Conservation (phyloP, 2,888 invertebrate species). For the Hemicrepidius hirtus region DNA sequence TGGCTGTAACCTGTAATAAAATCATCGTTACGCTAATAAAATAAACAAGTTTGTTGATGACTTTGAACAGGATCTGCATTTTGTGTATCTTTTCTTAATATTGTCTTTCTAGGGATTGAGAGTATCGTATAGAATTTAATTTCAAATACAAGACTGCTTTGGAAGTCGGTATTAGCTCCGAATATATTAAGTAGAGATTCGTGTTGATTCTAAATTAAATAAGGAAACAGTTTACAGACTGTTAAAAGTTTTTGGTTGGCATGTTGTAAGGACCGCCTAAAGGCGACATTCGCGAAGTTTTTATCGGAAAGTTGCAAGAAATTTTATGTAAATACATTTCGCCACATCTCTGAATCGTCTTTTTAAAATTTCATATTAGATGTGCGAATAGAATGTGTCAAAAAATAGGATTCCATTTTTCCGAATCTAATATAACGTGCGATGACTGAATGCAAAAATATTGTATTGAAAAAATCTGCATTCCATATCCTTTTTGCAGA, state of each 20-base stretch:
- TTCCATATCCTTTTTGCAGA: constrained; percentile 52
- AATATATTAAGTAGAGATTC: constrained; percentile 41
- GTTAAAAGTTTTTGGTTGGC: constrained; percentile 25
- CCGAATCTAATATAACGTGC: constrained; percentile 47
- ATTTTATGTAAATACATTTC: constrained; percentile 47
- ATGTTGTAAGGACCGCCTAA: constrained; percentile 4
- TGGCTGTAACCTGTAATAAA: too few relatives aligned
- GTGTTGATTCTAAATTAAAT: constrained; percentile 43
- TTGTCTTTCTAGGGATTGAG: neutral
- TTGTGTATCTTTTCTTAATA: neutral
- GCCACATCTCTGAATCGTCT: constrained; percentile 41
- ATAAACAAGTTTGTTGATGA: too few relatives aligned
- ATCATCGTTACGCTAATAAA: too few relatives aligned
- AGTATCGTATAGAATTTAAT: neutral
- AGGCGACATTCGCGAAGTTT: constrained; percentile 19
- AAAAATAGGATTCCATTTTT: constrained; percentile 45
- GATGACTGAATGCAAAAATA: constrained; percentile 50
- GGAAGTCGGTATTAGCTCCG: neutral
- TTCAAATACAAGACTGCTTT: neutral
- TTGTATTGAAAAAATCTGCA: constrained; percentile 58
- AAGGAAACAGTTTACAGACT: constrained; percentile 34
- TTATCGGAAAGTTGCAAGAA: constrained; percentile 31
- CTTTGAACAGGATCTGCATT: neutral
- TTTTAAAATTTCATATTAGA: constrained; percentile 49
- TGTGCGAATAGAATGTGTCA: constrained; percentile 48